These are phyloP conservation scores for Malthinus flaveolus DNA, from an alignment of 2,888 invertebrate species.

Conservation along the genomic window DNA sequence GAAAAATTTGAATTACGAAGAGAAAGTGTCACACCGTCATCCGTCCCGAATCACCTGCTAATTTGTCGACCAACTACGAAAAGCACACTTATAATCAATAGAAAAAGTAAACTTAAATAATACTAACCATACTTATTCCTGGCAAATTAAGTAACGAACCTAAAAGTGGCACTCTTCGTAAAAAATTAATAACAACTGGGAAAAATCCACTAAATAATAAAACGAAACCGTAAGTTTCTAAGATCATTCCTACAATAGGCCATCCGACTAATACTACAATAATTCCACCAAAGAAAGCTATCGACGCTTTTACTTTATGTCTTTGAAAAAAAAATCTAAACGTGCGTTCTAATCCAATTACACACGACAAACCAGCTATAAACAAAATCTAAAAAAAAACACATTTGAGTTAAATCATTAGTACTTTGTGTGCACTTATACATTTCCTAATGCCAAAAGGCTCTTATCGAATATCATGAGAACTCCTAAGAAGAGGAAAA, in stretches of 20 bases:
- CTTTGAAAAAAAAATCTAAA: slow-evolving; percentile 97
- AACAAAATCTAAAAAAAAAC: slow-evolving; percentile 83
- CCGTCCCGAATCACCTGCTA: slow-evolving; percentile 80
- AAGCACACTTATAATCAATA: slow-evolving; percentile 39
- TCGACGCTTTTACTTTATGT: slow-evolving; percentile 90
- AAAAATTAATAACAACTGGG: slow-evolving; percentile 93
- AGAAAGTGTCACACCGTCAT: slow-evolving; percentile 73
- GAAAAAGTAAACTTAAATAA: not conserved
- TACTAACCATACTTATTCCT: slow-evolving; percentile 80
- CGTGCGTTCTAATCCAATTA: slow-evolving; percentile 94
- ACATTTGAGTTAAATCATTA: not conserved
- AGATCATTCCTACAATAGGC: slow-evolving; percentile 94
- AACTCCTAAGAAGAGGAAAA: slow-evolving; percentile 92
- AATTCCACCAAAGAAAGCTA: slow-evolving; percentile 92
- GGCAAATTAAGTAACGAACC: slow-evolving; percentile 89
- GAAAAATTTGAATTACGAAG: not conserved
- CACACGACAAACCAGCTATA: slow-evolving; percentile 91
- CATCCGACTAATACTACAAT: slow-evolving; percentile 90
- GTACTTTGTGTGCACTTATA: slow-evolving; percentile 60
- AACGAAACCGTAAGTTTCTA: slow-evolving; percentile 96
- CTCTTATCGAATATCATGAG: slow-evolving; percentile 95
- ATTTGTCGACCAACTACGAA: slow-evolving; percentile 73
- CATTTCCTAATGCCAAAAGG: slow-evolving; percentile 97
- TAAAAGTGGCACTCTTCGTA: slow-evolving; percentile 89
- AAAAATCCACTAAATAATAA: slow-evolving; percentile 92